These are phyloP conservation scores for Dicentrarchus labrax DNA, from an alignment of 2,113 vertebrate genomes.

Conservation along the genomic window DNA sequence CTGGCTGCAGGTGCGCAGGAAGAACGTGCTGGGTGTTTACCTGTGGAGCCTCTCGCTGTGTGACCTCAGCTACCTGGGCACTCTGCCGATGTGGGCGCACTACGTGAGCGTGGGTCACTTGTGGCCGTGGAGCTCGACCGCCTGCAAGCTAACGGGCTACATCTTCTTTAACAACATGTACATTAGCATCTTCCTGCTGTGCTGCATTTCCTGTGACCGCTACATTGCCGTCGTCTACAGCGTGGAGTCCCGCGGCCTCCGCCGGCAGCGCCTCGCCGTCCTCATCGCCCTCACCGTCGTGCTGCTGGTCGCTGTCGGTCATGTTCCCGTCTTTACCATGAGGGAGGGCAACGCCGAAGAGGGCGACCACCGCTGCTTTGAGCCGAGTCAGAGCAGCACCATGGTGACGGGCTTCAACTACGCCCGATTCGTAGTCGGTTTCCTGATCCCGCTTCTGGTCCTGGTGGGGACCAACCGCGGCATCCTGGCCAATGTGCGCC, in stretches of 20 bases:
- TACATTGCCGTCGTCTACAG: slow-evolving; percentile 86
- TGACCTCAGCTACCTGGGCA: slow-evolving; percentile 89
- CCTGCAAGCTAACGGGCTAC: slow-evolving; percentile 86
- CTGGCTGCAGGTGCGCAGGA: slow-evolving; percentile 79
- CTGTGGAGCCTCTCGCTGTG: slow-evolving; percentile 89
- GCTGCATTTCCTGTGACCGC: slow-evolving; percentile 91
- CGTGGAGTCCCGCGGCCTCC: slow-evolving; percentile 84
- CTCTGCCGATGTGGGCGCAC: slow-evolving; percentile 89
- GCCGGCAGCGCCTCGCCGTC: slow-evolving; percentile 75
- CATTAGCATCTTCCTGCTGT: slow-evolving; percentile 91
- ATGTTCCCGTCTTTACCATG: slow-evolving; percentile 82
- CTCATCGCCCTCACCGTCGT: slow-evolving; percentile 62
- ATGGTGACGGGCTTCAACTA: slow-evolving; percentile 77
- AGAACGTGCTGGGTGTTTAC: slow-evolving; percentile 88
- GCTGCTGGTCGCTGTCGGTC: slow-evolving; percentile 67
- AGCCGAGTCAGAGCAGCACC: slow-evolving; percentile 69
- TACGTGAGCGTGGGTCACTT: slow-evolving; percentile 79
- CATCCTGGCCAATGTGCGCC: slow-evolving; percentile 79
- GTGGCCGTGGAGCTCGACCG: slow-evolving; percentile 73
- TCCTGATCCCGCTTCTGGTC: slow-evolving; percentile 83
- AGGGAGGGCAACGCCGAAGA: rapidly evolving
- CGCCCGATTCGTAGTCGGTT: slow-evolving; percentile 85
- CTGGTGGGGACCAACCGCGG: slow-evolving; percentile 85
- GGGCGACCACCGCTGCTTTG: slow-evolving; percentile 82
- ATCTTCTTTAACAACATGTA: slow-evolving; percentile 96